These are phyloP conservation scores for Drosophila niveifrons DNA, from an alignment of 2,888 invertebrate species.

Conservation along the genomic window DNA sequence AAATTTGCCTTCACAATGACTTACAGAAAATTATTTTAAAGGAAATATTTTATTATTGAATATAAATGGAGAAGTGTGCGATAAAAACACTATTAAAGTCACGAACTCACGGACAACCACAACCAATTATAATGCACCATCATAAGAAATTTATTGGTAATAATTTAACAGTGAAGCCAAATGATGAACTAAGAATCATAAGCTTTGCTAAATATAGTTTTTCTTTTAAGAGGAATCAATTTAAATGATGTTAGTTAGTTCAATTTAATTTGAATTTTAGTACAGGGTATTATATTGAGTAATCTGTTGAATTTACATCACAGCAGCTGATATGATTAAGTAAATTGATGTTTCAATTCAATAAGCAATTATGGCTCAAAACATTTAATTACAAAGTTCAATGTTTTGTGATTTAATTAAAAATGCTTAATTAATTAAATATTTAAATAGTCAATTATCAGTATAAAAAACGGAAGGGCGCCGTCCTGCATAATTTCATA, in stretches of 20 bases:
- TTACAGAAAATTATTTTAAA: not conserved
- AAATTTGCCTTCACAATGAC: too few species aligned
- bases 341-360: slow-evolving; percentile 23
- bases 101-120: slow-evolving; percentile 44
- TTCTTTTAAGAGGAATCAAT: too few species aligned
- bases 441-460: slow-evolving; percentile 60
- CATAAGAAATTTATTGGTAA: not conserved
- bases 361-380: slow-evolving; percentile 12
- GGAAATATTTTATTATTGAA: not conserved
- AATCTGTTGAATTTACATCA: not conserved
- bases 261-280: not conserved
- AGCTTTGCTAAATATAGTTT: too few species aligned
- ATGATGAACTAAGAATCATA: not conserved
- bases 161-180: not conserved
- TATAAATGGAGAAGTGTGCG: not conserved
- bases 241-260: not conserved
- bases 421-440: slow-evolving; percentile 42
- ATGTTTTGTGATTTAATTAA: slow-evolving; percentile 44
- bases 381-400: slow-evolving; percentile 34
- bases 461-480: slow-evolving; percentile 8
- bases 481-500: not conserved
- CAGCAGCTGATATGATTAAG: not conserved
- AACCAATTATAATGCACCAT: slow-evolving; percentile 19
- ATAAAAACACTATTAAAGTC: slow-evolving; percentile 31
- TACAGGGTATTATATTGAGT: not conserved